Base-by-base conservation (phyloP, 2,888 invertebrate genomes). In the Eustalomyia histrio region DNA sequence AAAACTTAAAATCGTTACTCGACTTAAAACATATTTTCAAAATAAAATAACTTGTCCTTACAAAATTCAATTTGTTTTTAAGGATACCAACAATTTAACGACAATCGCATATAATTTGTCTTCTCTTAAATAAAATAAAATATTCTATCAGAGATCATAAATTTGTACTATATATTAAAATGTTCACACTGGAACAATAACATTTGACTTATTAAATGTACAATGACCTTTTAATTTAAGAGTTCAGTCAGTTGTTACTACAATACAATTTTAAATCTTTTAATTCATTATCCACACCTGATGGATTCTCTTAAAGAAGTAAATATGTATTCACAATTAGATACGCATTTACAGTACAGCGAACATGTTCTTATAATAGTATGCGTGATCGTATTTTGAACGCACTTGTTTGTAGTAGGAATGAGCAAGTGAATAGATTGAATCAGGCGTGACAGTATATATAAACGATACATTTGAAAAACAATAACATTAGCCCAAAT, bases 201-300 rank as follows among this genome's bases (percentile, higher is more conserved):
- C 14, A 47, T 12, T 50, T 39, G 10, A 18, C 18, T 53, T 61
- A 61, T 71, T 71, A 71, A 3, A 53, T 60, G 78, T 78, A 72
- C 73, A 79, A 67, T 79, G 72, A 79, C 72, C 72, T 73, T n/a
- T 79, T 24, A 43, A 17, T 65, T 43, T 35, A 35, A 43, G 16
- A 21, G 33, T 60, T 53, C 33, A 39, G 60, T 53, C 35, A 58
- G 18, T 61, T 61, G 57, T 52, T 58, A 52, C 18, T 24, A 58
- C 50, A 55, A 16, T 43, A 29, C 17, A 58, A 64, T 64, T 64
- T 53, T 52, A 52, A 43, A 29, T 57, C 18, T 17, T n/a, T n/a
- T 58, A 17, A 43, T 67, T 39, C 39, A 52, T 67, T 63, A 50
- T 71, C 52, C 71, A 71, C 71, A 71, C 61, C 60, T 71, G 71